These are phyloP conservation scores for Triplophysa siluroides DNA, from an alignment of 2,113 vertebrate species.

Conservation along the genomic window DNA sequence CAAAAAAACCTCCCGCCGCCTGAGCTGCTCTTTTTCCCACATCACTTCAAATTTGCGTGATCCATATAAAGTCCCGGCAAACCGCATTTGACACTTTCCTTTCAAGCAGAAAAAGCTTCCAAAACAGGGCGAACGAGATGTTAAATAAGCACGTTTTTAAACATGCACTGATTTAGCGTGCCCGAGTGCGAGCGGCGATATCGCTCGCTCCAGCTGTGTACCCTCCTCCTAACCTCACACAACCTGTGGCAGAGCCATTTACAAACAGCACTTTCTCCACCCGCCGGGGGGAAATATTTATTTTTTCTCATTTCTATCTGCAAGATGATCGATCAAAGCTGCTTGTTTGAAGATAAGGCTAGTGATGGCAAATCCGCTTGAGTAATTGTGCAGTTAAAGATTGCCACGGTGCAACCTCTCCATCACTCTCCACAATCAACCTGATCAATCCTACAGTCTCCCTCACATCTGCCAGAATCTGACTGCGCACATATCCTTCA, in stretches of 20 bases:
- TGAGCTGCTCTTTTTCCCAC: conserved; percentile 39
- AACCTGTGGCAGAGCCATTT: conserved; percentile 31
- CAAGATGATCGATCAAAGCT: conserved; percentile 52
- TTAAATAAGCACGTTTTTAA: conserved; percentile 7
- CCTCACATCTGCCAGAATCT: neutral
- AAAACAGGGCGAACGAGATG: conserved; percentile 25
- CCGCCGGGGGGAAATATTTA: conserved; percentile 42
- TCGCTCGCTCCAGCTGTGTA: neutral
- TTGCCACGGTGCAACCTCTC: conserved; percentile 42
- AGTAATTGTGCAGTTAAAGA: conserved; percentile 56
- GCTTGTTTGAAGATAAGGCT: conserved; percentile 56
- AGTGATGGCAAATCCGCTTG: conserved; percentile 46
- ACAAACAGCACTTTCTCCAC: conserved; percentile 32
- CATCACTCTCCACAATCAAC: conserved; percentile 46
- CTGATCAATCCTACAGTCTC: conserved; percentile 29
- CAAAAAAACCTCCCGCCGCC: conserved; percentile 45
- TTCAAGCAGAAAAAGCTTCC: conserved; percentile 37
- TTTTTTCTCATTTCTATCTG: conserved; percentile 45
- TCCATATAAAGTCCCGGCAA: conserved; percentile 36
- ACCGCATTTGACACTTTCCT: conserved; percentile 31
- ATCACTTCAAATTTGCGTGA: conserved; percentile 44
- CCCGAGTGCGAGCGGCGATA: neutral
- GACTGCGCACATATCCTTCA: conserved; percentile 25
- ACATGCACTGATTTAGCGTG: neutral
- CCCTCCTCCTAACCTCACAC: neutral